Evolutionary conservation across 2,888 invertebrate species (phyloP), one percentile per base, ranked within the genome.

Genomic region (Rhamnusium bicolor): DNA sequence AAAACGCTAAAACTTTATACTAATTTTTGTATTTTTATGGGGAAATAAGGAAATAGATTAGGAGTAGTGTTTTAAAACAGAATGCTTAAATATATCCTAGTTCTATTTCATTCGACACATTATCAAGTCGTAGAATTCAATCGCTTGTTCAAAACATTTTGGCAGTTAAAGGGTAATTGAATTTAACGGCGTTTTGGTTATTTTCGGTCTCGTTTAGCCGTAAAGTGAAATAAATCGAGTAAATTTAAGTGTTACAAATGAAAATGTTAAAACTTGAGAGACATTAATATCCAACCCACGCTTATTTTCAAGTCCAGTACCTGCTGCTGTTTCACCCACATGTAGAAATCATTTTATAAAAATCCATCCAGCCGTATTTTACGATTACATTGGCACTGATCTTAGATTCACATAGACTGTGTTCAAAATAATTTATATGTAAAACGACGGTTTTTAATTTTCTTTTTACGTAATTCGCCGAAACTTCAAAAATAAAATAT

Each of bases 271-370:
- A 14, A 27, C 27, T 56, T n/a, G 54, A 14, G 24, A 29, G 21
- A 58, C 58, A 58, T 58, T 58, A 58, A 58, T 58, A 32, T 58
- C 29, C 58, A 18, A 14, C 58, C 58, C 19, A 58, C 58, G 29
- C 32, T 32, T 32, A 58, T 24, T 58, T 19, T 29, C 58, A 32
- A 56, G 54, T 58, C 32, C 29, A 58, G 32, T 58, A 58, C 29
- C 32, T 32, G 58, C 27, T 16, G 32, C 12, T 32, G 32, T 4
- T 40, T 40, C 58, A 16, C 58, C 58, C 58, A 58, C 58, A 58
- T 16, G 12, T 58, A 58, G 27, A 32, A 32, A 58, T 58, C 32
- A 32, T 16, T 32, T 58, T 58, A 58, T 58, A 58, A 32, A 58
- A 58, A 58, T 32, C 32, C 18, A 14, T 29, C 16, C 16, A 29